Percentiles rank a stretch among this genome's conserved stretches.
phyloP scores from a whole-genome alignment of 2,113 vertebrate genomes.

The Rhynchopsitta pachyrhyncha region DNA sequence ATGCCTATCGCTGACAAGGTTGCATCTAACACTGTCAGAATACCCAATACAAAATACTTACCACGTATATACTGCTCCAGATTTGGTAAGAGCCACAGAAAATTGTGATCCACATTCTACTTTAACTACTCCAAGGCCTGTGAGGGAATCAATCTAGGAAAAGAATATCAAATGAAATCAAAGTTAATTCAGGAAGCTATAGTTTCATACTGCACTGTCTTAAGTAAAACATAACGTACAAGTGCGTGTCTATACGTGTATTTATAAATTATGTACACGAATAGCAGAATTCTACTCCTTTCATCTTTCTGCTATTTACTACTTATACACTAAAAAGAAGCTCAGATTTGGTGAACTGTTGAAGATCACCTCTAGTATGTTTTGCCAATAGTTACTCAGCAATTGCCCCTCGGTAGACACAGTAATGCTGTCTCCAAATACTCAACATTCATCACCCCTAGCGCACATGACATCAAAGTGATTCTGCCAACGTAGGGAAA shows the following conservation, averaged over 20 bases:
- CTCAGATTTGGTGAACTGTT: neutral
- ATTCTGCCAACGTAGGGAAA: neutral
- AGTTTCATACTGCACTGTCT: neutral
- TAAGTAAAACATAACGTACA: neutral
- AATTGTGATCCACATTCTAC: conserved; percentile 98
- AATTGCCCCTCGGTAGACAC: neutral
- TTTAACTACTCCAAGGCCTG: conserved; percentile 95
- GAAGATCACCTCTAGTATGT: neutral
- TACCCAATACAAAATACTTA: conserved; percentile 42
- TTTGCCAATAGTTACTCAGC: neutral
- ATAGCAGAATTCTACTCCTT: neutral
- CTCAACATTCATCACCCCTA: neutral
- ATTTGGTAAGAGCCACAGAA: conserved; percentile 95
- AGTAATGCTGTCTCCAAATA: neutral
- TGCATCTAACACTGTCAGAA: neutral
- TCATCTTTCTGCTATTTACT: neutral
- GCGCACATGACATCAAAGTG: neutral
- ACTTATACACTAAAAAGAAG: neutral
- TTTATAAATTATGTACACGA: neutral
- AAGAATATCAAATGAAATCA: neutral
- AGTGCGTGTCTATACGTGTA: rapidly evolving
- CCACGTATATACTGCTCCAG: conserved; percentile 97
- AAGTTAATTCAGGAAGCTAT: neutral
- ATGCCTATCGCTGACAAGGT: neutral
- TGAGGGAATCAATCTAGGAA: conserved; percentile 94